phyloP scores from a whole-genome alignment of 1,140 invertebrate species.

The Bombus difficillimus region DNA sequence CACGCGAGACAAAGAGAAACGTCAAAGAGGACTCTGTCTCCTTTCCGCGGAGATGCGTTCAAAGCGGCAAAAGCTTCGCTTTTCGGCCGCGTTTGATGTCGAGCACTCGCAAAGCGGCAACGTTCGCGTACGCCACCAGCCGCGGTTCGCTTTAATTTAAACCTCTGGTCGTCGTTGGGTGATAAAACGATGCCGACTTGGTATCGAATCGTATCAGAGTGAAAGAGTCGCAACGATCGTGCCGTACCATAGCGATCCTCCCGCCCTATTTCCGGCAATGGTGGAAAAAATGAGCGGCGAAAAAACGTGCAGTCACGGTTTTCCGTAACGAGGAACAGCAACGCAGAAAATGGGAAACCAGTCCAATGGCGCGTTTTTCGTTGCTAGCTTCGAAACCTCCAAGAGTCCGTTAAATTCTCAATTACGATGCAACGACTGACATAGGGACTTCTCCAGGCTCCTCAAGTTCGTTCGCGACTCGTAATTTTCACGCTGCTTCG shows the following conservation, averaged over 20 bases:
- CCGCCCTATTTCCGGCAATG: too few relatives aligned
- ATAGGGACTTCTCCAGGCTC: constrained; percentile 2
- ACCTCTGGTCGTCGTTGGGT: constrained; percentile 35
- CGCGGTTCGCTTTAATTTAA: constrained; percentile 22
- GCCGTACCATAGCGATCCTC: too few relatives aligned
- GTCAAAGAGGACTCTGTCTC: constrained; percentile 46
- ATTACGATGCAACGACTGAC: constrained; percentile 13
- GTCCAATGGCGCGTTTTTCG: background rate
- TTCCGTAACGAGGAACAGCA: background rate
- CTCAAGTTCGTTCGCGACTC: constrained; percentile 15
- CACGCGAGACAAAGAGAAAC: constrained; percentile 30
- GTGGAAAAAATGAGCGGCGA: too few relatives aligned
- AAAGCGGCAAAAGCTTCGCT: constrained; percentile 37
- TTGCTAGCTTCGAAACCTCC: background rate
- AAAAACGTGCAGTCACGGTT: background rate
- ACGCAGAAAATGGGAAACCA: too few relatives aligned
- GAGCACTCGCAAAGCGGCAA: constrained; percentile 12
- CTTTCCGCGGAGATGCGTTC: background rate
- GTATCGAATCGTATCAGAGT: constrained; percentile 14
- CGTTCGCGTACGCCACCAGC: background rate
- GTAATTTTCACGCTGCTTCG: constrained; percentile 36
- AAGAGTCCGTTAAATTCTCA: constrained; percentile 48
- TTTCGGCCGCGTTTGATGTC: constrained; percentile 54
- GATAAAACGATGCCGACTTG: constrained; percentile 10
- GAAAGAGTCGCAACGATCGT: too few relatives aligned